Base-by-base conservation (phyloP, 2,113 vertebrate species). In the Atrichornis clamosus region DNA sequence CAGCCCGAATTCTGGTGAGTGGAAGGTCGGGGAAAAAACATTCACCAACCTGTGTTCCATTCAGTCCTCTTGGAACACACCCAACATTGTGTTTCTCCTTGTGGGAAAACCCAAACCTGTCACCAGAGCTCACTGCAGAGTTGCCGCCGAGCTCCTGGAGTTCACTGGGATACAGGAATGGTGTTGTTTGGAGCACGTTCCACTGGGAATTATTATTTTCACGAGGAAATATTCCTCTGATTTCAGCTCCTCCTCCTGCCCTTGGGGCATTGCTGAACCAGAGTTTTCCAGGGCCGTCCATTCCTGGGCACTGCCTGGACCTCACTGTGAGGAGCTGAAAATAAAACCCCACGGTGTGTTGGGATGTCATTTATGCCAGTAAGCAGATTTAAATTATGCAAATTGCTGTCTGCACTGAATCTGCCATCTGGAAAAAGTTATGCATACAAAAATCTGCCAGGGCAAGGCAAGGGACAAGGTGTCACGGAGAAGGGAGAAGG, bases 371-470 rank as follows among this genome's bases (percentile, higher is more conserved):
- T 95, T 63, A 70, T 83, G 94, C 85, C 64, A 94, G 89, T 59
- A 84, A 96, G 60, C 96, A 94, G 87, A 94, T 92, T 94, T 89
- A 74, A 95, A 94, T 96, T 87, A 96, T 97, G 95, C 53, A 95
- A 96, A 96, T 96, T 59, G 60, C 76, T 84, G 93, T 95, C 96
- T 97, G 95, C 78, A 16, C 70, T 6, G 56, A 93, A 65, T 56
- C 89, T 95, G 90, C 95, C 95, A 95, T 93, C 95, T 97, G 95
- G 94, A 90, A 90, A 87, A 95, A 95, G 87, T 93, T 94, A 73
- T 74, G 80, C 63, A 12, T 67, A 49, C 85, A 87, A 69, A 95
- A 97, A 96, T 77, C 83, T 93, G 69, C 33, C 2, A 1, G 90
- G 91, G 82, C 91, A 80, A 76, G 4, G 81, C 4, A 3, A 69